Evolutionary conservation across 2,888 invertebrate genomes (phyloP), one percentile per base, ranked within the genome.

Genomic region (Resseliella maxima): DNA sequence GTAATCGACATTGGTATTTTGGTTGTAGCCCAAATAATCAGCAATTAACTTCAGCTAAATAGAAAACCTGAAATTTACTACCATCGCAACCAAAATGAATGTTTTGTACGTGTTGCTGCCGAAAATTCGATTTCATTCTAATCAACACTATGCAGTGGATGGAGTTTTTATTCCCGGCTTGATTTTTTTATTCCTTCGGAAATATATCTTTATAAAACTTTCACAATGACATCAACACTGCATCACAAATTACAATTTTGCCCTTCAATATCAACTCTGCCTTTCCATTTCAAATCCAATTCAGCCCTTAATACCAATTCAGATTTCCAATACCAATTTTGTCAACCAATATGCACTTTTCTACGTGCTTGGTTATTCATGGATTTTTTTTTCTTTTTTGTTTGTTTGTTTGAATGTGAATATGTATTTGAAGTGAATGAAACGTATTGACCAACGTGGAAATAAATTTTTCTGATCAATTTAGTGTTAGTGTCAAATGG

Each of bases 21-120:
- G 8, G 83, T 38, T 83, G 83, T 83, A 38, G 83, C 24, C 38
- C 83, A 83, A 83, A 83, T 38, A 83, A 83, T 83, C 83, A 38
- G 36, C 83, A 83, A 83, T 83, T 38, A 83, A 83, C 38, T 83
- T 5, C 3, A 64, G 27, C 64, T 27, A 64, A 64, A 64, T 31
- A 64, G 12, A 5, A 15, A 64, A 21, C 27, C 5, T 27, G 12
- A 64, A 24, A 64, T 64, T 31, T 64, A n/a, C n/a, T n/a, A n/a
- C n/a, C n/a, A n/a, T n/a, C n/a, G n/a, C n/a, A n/a, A n/a, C n/a
- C n/a, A n/a, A n/a, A n/a, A n/a, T n/a, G n/a, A n/a, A n/a, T n/a
- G n/a, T 83, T 38, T n/a, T 15, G 83, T 36, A 83, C 83, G 83
- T 83, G 83, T 8, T 38, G 15, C 31, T 72, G 72, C 72, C 72